Evolutionary conservation across 2,113 vertebrate genomes (phyloP).

Genomic region (Larimichthys polyactis): DNA sequence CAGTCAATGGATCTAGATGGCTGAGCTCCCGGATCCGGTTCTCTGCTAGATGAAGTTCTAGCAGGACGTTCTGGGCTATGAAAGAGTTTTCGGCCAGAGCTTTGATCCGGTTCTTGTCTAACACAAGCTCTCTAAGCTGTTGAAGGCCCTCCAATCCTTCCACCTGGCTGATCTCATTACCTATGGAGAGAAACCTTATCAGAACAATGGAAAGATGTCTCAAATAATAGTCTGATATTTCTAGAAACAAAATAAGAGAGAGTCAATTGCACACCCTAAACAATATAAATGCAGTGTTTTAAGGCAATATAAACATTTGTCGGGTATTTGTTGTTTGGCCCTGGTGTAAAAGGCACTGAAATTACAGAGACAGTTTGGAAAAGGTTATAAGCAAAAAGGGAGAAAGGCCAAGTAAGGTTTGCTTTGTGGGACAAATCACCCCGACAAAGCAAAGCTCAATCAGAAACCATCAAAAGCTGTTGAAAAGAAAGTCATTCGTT

Average conservation of each 20-base stretch:
- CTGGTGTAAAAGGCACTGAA: constrained; percentile 44
- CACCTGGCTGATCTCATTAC: constrained; percentile 89
- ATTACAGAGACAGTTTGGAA: constrained; percentile 34
- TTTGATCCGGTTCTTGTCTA: constrained; percentile 89
- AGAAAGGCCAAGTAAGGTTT: constrained; percentile 34
- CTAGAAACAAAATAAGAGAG: neutral
- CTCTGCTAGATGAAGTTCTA: constrained; percentile 86
- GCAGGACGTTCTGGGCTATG: constrained; percentile 80
- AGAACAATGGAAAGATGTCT: constrained; percentile 16
- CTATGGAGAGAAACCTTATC: constrained; percentile 65
- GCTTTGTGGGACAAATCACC: constrained; percentile 63
- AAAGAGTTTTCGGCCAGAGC: constrained; percentile 85
- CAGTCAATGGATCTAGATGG: constrained; percentile 82
- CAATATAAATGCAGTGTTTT: constrained; percentile 21
- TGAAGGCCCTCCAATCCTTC: constrained; percentile 88
- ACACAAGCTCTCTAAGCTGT: constrained; percentile 85
- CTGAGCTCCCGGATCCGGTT: constrained; percentile 88
- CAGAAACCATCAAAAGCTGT: constrained; percentile 63
- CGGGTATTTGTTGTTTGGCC: constrained; percentile 21
- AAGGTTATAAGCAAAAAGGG: constrained; percentile 41
- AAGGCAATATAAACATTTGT: constrained; percentile 22
- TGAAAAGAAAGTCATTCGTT: constrained; percentile 69
- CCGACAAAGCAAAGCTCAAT: constrained; percentile 66
- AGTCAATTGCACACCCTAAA: neutral
- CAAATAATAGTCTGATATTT: constrained; percentile 21